These are phyloP conservation scores for Acanthiza pusilla DNA, from an alignment of 2,797 vertebrate species.

Conservation along the genomic window DNA sequence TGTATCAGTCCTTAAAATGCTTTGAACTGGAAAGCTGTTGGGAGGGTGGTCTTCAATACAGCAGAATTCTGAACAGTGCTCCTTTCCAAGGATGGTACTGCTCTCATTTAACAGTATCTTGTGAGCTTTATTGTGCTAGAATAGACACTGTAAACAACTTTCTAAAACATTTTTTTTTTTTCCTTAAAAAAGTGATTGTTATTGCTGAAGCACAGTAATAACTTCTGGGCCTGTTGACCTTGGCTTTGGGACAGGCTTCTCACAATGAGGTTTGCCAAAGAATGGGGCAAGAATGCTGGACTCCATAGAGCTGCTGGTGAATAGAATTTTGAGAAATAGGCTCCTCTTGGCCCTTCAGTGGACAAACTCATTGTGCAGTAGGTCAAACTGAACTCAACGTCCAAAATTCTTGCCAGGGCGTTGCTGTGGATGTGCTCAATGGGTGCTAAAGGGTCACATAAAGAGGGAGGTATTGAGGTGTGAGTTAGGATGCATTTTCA, in stretches of 20 bases:
- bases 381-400: background rate
- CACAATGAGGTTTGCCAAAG: background rate
- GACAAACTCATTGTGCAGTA: background rate
- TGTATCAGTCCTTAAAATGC: background rate
- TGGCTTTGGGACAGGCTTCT: background rate
- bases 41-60: background rate
- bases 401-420: background rate
- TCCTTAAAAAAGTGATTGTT: background rate
- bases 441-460: background rate
- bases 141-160: background rate
- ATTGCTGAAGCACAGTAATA: background rate
- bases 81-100: background rate
- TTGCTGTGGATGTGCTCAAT: background rate
- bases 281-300: background rate
- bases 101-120: background rate
- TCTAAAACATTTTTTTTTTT: background rate
- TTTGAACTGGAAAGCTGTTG: conserved; percentile 21
- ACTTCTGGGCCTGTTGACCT: conserved; percentile 4
- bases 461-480: background rate
- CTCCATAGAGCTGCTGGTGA: background rate
- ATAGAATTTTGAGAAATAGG: background rate
- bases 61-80: background rate
- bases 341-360: background rate
- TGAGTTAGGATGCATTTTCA: background rate
- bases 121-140: background rate